Conservation (phyloP, 2,113 vertebrate species). For the Actenoides lindsayi region DNA sequence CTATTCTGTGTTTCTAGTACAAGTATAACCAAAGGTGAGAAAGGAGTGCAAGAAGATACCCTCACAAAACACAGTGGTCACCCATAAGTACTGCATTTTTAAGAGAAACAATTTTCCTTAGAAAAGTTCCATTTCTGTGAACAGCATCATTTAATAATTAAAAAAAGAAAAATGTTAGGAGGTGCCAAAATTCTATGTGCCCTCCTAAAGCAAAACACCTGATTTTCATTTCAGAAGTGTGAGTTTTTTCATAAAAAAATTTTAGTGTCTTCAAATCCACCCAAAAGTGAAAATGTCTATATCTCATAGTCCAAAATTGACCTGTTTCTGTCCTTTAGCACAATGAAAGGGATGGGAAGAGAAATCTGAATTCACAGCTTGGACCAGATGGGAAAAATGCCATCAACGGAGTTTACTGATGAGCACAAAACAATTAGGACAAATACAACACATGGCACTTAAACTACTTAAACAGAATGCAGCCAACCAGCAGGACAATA, state of each 20-base stretch:
- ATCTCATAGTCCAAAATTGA: not conserved
- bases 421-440: not conserved
- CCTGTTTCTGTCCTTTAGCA: not conserved
- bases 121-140: not conserved
- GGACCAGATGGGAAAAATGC: not conserved
- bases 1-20: not conserved
- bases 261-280: not conserved
- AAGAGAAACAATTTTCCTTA: not conserved
- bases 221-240: not conserved
- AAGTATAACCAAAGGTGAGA: not conserved
- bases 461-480: not conserved
- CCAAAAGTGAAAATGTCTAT: not conserved
- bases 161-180: not conserved
- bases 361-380: not conserved
- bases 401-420: not conserved
- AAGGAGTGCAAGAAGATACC: not conserved
- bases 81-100: not conserved
- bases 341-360: not conserved
- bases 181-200: not conserved
- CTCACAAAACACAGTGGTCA: not conserved
- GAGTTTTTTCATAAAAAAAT: not conserved
- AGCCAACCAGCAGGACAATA: not conserved
- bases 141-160: not conserved
- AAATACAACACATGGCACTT: not conserved
- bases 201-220: not conserved